Base-by-base conservation (phyloP, 2,888 invertebrate species). In the Cheilosia urbana region DNA sequence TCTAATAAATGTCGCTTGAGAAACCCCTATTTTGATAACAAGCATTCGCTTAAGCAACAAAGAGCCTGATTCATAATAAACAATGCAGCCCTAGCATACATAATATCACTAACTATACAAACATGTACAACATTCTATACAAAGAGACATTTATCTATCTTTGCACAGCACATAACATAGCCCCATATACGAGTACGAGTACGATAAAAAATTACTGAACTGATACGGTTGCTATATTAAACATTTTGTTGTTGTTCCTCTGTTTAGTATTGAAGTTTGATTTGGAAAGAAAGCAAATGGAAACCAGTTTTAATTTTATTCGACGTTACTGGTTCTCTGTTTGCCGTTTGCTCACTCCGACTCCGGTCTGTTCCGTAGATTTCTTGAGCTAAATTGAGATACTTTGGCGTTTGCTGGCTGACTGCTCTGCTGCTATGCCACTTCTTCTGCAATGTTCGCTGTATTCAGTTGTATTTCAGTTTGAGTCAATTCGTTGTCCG, bases 251-350 rank as follows among this genome's bases (percentile, higher is more conserved):
- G 72, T 73, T 69, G 72, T 63, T 66, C 19, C 24, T 30, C 76
- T 58, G 30, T 63, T 53, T 51, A 55, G 51, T 73, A 58, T 69
- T 65, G 60, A 80, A 84, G 69, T 80, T 81, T 68, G 72, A 63
- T 81, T 76, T 57, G 42, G 42, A 79, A 84, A 84, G 85, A 85
- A 85, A 85, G 81, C 85, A 85, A 77, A 76, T 71, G 66, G 76
- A 84, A 85, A 85, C 85, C 85, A 85, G 85, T 85, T 85, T 85
- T 68, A 60, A 69, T 66, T 71, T 76, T 75, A 47, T 68, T 75
- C 68, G 65, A 69, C 79, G 68, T 79, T 80, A 80, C 63, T 84
- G 75, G 60, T 66, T 73, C 51, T 60, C 69, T 62, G 63, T 53
- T 55, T 40, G 15, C 69, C 62, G 63, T 60, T 62, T 40, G 15